phyloP scores from a whole-genome alignment of 1,140 invertebrate genomes.

The Phortica variegata region DNA sequence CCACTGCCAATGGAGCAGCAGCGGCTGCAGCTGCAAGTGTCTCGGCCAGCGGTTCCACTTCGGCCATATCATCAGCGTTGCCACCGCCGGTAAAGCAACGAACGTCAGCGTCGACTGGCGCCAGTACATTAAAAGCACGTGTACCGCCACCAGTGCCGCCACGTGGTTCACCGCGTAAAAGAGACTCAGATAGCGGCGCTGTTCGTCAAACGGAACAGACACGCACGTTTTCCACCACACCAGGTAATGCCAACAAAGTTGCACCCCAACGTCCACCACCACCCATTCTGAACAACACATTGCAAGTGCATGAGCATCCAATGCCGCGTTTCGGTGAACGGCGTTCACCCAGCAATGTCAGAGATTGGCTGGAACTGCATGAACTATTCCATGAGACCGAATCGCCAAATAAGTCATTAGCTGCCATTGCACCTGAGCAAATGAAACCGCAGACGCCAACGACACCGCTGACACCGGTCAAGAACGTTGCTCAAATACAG shows the following conservation, averaged over 20 bases:
- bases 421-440: too few relatives aligned
- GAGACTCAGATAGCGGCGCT: slow-evolving; percentile 60
- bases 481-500: slow-evolving; percentile 4
- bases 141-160: slow-evolving; percentile 80
- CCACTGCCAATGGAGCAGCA: slow-evolving; percentile 21
- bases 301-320: slow-evolving; percentile 27
- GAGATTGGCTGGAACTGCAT: slow-evolving; percentile 53
- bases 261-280: slow-evolving; percentile 1
- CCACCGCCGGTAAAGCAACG: slow-evolving; percentile 43
- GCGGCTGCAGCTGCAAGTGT: slow-evolving; percentile 1
- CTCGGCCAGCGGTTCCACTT: slow-evolving; percentile 11
- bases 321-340: slow-evolving; percentile 45
- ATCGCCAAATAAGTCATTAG: too few relatives aligned
- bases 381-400: slow-evolving; percentile 37
- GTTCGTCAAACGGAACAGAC: slow-evolving; percentile 32
- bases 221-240: slow-evolving; percentile 27
- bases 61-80: slow-evolving; percentile 14
- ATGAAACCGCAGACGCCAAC: background rate
- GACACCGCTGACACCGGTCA: slow-evolving; percentile 1
- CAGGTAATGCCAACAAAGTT: slow-evolving; percentile 29
- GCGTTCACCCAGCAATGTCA: slow-evolving; percentile 51
- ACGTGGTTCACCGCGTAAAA: slow-evolving; percentile 66
- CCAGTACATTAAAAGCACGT: slow-evolving; percentile 61
- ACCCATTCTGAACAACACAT: slow-evolving; percentile 14
- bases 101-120: slow-evolving; percentile 8